These are phyloP conservation scores for Laupala kohalensis DNA, from an alignment of 1,140 invertebrate genomes.

Conservation along the genomic window DNA sequence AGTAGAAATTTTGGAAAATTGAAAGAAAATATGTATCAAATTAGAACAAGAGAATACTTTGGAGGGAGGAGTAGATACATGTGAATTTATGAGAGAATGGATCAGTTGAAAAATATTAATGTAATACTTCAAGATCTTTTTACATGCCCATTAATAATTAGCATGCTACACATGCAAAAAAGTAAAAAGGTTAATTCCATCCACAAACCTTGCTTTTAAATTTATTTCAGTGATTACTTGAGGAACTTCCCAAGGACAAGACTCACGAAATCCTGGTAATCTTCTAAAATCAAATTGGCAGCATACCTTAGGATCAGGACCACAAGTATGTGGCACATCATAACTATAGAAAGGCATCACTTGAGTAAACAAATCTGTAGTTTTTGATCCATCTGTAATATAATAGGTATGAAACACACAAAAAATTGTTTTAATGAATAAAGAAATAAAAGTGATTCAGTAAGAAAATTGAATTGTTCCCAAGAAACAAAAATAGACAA, in stretches of 20 bases:
- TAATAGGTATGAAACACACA: too few species aligned
- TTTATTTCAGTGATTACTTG: conserved; percentile 69
- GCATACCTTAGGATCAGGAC: conserved; percentile 91
- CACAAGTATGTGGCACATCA: conserved; percentile 95
- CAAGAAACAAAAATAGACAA: too few species aligned
- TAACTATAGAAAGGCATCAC: conserved; percentile 99
- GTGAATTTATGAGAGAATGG: too few species aligned
- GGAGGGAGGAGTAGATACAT: too few species aligned
- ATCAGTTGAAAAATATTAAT: too few species aligned
- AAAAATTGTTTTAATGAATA: too few species aligned
- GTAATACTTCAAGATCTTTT: not conserved
- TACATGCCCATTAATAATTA: not conserved
- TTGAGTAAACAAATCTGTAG: conserved; percentile 83
- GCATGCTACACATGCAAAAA: not conserved
- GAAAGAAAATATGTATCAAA: too few species aligned
- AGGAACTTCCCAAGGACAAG: conserved; percentile 84
- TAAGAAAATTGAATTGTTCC: too few species aligned
- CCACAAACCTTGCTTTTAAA: conserved; percentile 54
- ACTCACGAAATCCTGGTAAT: conserved; percentile 62
- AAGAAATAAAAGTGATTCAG: too few species aligned
- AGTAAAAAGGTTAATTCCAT: not conserved
- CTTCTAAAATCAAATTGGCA: conserved; percentile 97
- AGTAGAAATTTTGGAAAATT: too few species aligned
- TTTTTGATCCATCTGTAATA: conserved; percentile 49
- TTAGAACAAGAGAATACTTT: too few species aligned